phyloP scores from a whole-genome alignment of 2,888 invertebrate species.

The Paralinhomoeus sp. region DNA sequence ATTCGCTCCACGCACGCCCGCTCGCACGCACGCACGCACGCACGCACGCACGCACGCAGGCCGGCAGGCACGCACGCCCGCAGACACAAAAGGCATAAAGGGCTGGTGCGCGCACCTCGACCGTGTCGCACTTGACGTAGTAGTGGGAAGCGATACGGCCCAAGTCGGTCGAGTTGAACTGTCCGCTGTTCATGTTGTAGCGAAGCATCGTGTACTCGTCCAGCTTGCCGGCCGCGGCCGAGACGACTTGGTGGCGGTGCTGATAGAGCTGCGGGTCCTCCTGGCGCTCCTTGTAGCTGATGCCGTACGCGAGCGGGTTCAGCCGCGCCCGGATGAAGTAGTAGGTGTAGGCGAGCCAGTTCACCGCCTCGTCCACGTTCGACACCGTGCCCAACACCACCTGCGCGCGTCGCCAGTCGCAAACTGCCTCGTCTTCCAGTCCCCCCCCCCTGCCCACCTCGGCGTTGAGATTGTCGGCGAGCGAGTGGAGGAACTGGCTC shows the following conservation, averaged over 20 bases:
- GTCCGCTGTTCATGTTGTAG: slow-evolving; percentile 41
- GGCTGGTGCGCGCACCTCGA: slow-evolving; percentile 41
- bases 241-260: slow-evolving; percentile 52
- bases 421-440: too few species aligned
- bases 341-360: slow-evolving; percentile 94
- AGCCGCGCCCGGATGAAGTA: slow-evolving; percentile 73
- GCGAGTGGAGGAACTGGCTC: slow-evolving; percentile 68
- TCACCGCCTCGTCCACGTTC: slow-evolving; percentile 78
- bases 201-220: slow-evolving; percentile 84
- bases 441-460: slow-evolving; percentile 52
- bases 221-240: slow-evolving; percentile 52
- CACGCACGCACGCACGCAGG: too few species aligned
- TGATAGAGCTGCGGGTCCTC: slow-evolving; percentile 56
- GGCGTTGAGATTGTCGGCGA: slow-evolving; percentile 90
- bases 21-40: too few species aligned
- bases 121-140: slow-evolving; percentile 85
- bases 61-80: too few species aligned
- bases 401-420: slow-evolving; percentile 28
- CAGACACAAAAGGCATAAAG: too few species aligned
- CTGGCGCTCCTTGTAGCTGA: slow-evolving; percentile 35
- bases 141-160: slow-evolving; percentile 91
- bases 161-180: slow-evolving; percentile 39
- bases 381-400: slow-evolving; percentile 82
- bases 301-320: slow-evolving; percentile 58
- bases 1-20: too few species aligned